Conservation (phyloP, 2,888 invertebrate genomes). For the Spialia ferax region DNA sequence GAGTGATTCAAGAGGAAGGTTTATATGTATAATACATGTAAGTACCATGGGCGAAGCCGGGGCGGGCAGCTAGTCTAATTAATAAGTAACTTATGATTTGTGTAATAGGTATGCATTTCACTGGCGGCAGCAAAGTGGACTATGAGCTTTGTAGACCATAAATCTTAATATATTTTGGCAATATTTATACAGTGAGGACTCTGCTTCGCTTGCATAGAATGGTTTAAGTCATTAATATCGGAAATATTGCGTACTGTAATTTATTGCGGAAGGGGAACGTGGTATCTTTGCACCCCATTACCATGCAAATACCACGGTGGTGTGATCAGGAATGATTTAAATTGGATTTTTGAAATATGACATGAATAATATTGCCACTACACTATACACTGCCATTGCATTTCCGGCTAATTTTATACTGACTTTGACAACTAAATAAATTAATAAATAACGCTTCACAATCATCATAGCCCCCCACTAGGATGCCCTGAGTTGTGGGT, state of each 20-base stretch:
- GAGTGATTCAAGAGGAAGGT: no score
- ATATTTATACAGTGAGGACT: conserved; percentile 1
- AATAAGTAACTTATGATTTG: no score
- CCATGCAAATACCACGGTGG: conserved; percentile 22
- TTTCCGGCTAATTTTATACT: no score
- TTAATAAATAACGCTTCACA: no score
- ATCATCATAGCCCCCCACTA: no score
- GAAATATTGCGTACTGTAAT: conserved; percentile 60
- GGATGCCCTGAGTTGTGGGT: no score
- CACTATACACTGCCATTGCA: no score
- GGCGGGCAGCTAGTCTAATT: no score
- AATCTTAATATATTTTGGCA: conserved; percentile 1
- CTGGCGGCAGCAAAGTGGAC: not conserved
- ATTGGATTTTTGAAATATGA: conserved; percentile 6
- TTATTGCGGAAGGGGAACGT: conserved; percentile 51
- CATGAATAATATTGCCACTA: not conserved
- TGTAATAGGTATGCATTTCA: no score
- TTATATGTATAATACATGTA: no score
- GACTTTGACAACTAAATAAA: no score
- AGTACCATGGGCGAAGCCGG: no score
- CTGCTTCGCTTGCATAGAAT: conserved; percentile 14
- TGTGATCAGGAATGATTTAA: not conserved
- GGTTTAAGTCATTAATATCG: conserved; percentile 55
- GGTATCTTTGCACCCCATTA: conserved; percentile 27
- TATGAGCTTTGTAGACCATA: not conserved